Conservation (phyloP, 2,797 vertebrate genomes). For the Artibeus jamaicensis region DNA sequence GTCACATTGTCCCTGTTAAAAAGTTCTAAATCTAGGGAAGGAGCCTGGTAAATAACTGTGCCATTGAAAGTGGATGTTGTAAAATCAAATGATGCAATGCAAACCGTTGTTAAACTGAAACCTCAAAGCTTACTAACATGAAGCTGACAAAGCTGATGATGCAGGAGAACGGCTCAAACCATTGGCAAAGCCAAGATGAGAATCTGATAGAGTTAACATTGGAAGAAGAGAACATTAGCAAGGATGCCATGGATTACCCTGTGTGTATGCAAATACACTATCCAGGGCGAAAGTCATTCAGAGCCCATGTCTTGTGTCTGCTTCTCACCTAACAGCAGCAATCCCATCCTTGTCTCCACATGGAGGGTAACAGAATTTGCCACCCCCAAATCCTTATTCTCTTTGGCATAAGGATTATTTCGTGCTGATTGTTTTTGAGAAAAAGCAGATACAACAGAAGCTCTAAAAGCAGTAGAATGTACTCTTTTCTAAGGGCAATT, state of each 20-base stretch:
- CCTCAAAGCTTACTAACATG: background rate
- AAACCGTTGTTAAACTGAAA: constrained; percentile 32
- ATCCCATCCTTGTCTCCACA: constrained; percentile 92
- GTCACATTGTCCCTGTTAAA: background rate
- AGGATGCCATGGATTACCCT: background rate
- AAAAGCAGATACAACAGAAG: background rate
- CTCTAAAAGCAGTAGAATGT: background rate
- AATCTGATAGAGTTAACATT: background rate
- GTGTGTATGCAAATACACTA: background rate
- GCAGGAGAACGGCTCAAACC: background rate
- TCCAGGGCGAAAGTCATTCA: constrained; percentile 90
- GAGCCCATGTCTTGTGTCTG: constrained; percentile 93
- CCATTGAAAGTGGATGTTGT: background rate
- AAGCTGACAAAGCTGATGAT: background rate
- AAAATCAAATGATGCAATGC: constrained; percentile 2
- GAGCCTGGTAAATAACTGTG: background rate
- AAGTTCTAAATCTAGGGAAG: background rate
- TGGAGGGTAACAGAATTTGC: background rate
- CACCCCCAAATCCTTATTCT: background rate
- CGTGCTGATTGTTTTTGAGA: background rate
- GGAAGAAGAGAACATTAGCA: constrained; percentile 7
- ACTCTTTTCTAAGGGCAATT: background rate
- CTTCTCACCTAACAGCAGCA: constrained; percentile 94
- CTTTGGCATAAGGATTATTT: background rate
- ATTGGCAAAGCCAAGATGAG: background rate